phyloP scores from a whole-genome alignment of 2,888 invertebrate species.

The Magallana nippona region DNA sequence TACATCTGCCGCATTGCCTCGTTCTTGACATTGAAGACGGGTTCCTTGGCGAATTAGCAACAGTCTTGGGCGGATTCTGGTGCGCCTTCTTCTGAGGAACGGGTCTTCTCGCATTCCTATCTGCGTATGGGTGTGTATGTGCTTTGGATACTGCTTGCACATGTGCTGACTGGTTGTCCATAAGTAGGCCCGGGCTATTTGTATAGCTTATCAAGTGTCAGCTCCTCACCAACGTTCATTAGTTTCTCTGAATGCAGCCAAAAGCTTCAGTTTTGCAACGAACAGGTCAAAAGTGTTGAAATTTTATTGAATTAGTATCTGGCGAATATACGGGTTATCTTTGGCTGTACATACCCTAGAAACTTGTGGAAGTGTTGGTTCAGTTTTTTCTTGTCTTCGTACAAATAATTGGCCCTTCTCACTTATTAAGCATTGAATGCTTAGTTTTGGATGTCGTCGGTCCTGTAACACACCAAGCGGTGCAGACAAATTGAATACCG shows the following conservation, averaged over 20 bases:
- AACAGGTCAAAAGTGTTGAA: not conserved
- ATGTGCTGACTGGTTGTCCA: too few relatives aligned
- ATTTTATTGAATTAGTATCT: slow-evolving; percentile 19
- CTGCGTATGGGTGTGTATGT: too few relatives aligned
- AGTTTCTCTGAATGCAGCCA: too few relatives aligned
- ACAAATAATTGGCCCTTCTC: too few relatives aligned
- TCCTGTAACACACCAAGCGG: too few relatives aligned
- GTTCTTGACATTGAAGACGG: not conserved
- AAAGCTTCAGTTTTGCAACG: not conserved
- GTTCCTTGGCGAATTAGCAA: not conserved
- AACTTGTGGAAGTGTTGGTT: not conserved
- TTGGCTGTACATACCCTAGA: slow-evolving; percentile 22
- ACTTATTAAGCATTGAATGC: too few relatives aligned
- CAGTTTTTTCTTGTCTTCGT: too few relatives aligned
- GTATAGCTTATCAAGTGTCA: not conserved
- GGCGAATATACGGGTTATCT: slow-evolving; percentile 17
- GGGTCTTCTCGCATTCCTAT: not conserved
- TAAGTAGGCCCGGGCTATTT: not conserved
- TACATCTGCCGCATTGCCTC: not conserved
- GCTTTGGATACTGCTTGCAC: too few relatives aligned
- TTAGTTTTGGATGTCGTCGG: too few relatives aligned
- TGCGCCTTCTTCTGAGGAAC: not conserved
- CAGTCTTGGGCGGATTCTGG: not conserved
- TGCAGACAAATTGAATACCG: too few relatives aligned
- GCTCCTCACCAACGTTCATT: too few relatives aligned